Conservation (phyloP, 2,113 vertebrate genomes). For the Geothlypis trichas region DNA sequence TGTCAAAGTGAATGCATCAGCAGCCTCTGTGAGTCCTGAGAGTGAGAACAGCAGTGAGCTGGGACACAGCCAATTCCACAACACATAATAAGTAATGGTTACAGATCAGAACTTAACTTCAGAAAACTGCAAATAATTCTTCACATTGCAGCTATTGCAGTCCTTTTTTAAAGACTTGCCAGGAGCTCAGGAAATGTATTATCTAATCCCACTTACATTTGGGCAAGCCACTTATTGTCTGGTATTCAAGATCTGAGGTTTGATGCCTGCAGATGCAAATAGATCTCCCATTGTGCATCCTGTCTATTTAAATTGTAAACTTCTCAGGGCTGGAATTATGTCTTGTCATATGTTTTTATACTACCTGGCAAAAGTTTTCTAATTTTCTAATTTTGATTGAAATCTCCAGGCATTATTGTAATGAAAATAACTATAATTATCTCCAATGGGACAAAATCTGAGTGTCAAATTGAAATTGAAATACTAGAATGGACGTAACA, state of each 20-base stretch:
- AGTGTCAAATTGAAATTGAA: background rate
- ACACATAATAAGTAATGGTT: background rate
- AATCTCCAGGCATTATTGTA: background rate
- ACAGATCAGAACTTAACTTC: background rate
- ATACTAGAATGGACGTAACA: background rate
- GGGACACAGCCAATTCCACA: background rate
- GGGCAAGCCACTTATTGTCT: background rate
- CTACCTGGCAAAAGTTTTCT: background rate
- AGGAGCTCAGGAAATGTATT: background rate
- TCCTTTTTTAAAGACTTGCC: background rate
- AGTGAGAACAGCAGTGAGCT: background rate
- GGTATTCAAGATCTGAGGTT: background rate
- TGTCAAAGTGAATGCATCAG: background rate
- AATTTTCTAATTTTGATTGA: background rate
- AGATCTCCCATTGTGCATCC: background rate
- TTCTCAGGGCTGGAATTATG: background rate
- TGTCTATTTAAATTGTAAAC: background rate
- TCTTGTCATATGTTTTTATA: background rate
- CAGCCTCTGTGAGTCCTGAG: background rate
- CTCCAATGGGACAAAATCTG: background rate
- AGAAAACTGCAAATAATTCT: background rate
- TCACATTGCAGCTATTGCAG: background rate
- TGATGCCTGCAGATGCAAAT: background rate
- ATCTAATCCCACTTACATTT: background rate
- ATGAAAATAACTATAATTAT: constrained; percentile 28